These are phyloP conservation scores for Mormyrops boulengeri DNA, from an alignment of 2,797 vertebrate species.

Conservation along the genomic window DNA sequence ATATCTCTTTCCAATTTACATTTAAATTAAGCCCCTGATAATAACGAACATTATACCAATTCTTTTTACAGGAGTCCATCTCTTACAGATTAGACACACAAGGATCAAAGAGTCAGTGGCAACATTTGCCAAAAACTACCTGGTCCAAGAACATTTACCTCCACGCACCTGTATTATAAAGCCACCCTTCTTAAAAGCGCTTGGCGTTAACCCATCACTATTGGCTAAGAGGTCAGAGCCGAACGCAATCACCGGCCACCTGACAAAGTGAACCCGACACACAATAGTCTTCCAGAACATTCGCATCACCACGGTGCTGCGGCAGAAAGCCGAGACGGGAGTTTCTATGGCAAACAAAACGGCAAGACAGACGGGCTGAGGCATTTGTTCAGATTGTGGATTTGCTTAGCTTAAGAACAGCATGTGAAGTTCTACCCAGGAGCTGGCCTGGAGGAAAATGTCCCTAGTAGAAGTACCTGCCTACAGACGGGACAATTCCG, in stretches of 20 bases:
- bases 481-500: neutral
- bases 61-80: neutral
- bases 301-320: neutral
- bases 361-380: neutral
- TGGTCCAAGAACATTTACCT: neutral
- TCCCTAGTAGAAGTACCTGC: neutral
- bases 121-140: neutral
- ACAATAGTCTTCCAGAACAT: neutral
- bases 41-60: neutral
- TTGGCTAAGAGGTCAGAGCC: neutral
- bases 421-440: neutral
- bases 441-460: neutral
- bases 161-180: neutral
- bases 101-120: neutral
- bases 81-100: neutral
- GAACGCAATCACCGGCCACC: neutral
- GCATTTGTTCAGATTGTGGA: neutral
- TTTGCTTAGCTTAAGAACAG: neutral
- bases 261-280: neutral
- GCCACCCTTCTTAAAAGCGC: neutral
- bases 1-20: conserved; percentile 13
- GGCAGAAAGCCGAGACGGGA: neutral
- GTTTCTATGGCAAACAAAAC: neutral
- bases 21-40: conserved; percentile 5
- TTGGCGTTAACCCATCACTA: neutral